Evolutionary conservation across 2,113 vertebrate genomes (phyloP).

Genomic region (Chloropsis hardwickii): DNA sequence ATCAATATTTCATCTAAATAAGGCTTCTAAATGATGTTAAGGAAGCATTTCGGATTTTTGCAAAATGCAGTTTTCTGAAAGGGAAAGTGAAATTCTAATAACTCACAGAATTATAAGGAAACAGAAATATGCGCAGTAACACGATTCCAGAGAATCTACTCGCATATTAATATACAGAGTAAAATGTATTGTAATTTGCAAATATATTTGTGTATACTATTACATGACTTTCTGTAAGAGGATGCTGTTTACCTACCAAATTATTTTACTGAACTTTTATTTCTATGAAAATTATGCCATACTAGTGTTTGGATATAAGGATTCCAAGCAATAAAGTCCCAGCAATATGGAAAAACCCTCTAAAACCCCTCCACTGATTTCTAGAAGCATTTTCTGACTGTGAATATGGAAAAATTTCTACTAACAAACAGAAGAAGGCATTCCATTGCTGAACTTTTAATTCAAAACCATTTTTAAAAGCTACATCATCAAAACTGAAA

Average conservation of each 20-base stretch:
- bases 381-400: background rate
- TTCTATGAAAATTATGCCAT: background rate
- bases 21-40: background rate
- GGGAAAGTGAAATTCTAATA: background rate
- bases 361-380: background rate
- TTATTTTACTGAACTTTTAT: background rate
- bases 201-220: background rate
- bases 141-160: background rate
- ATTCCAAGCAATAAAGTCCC: background rate
- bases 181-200: background rate
- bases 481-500: background rate
- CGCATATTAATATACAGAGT: background rate
- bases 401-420: background rate
- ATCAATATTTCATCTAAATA: background rate
- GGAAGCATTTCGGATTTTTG: background rate
- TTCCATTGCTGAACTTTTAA: background rate
- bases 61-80: background rate
- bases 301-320: background rate
- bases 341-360: background rate
- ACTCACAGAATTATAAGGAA: background rate
- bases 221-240: background rate
- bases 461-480: background rate
- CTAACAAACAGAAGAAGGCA: background rate
- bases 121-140: background rate
- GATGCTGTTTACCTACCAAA: background rate